A percentile compares a stretch with the other conserved stretches of the same genome.
Conservation (phyloP, 1,140 invertebrate genomes). For the Anadara kagoshimensis region DNA sequence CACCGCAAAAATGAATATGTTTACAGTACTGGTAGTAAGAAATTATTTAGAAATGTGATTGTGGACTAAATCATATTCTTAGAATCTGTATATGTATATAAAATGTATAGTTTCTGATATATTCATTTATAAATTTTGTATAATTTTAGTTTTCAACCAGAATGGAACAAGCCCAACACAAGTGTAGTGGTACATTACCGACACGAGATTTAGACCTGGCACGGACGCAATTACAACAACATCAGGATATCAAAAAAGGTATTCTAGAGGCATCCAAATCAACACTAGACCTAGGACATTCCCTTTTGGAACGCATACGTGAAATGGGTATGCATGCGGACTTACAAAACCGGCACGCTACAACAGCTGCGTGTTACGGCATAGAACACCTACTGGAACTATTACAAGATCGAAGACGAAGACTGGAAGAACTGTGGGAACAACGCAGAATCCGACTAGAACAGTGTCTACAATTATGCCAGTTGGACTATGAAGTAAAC, state of each 20-base stretch:
- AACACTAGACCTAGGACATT: slow-evolving; percentile 86
- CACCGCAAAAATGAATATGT: too few relatives aligned
- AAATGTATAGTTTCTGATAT: too few relatives aligned
- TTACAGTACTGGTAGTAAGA: too few relatives aligned
- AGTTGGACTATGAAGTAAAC: slow-evolving; percentile 83
- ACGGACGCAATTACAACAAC: slow-evolving; percentile 77
- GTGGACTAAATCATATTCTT: background rate
- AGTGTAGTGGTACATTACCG: slow-evolving; percentile 62
- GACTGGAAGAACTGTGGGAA: slow-evolving; percentile 84
- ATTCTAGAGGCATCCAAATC: slow-evolving; percentile 86
- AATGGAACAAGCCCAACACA: slow-evolving; percentile 79
- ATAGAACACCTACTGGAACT: slow-evolving; percentile 76
- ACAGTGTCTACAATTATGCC: slow-evolving; percentile 84
- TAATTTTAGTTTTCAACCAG: slow-evolving; percentile 79
- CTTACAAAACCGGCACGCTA: slow-evolving; percentile 72
- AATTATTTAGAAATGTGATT: background rate
- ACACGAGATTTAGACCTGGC: slow-evolving; percentile 70
- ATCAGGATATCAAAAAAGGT: slow-evolving; percentile 75
- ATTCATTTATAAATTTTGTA: background rate
- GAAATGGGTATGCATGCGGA: slow-evolving; percentile 74
- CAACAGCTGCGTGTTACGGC: slow-evolving; percentile 74
- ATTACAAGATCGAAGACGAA: slow-evolving; percentile 84
- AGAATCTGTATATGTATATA: too few relatives aligned
- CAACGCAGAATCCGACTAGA: slow-evolving; percentile 80
- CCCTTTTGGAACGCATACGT: slow-evolving; percentile 79